A percentile compares a stretch with the other conserved stretches of the same genome.
Conservation (phyloP, 1,140 invertebrate species). For the Drosophila parabipectinata region DNA sequence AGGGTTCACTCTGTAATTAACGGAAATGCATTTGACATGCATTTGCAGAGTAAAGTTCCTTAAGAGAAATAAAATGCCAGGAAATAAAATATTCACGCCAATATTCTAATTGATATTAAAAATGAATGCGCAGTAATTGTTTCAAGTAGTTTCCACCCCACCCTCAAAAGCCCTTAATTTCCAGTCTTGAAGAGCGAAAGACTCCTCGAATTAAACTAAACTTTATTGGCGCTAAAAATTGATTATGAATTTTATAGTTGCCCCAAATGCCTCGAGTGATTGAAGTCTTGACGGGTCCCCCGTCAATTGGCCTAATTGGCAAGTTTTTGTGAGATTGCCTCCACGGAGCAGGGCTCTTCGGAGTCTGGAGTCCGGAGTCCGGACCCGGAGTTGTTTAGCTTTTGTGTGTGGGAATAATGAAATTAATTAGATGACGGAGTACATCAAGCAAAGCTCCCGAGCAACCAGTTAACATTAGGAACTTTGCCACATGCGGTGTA, state of each 20-base stretch:
- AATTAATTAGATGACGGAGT: slow-evolving; percentile 35
- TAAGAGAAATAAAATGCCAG: not conserved
- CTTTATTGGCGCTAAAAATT: slow-evolving; percentile 39
- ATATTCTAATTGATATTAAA: not conserved
- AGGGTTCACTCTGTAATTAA: not conserved
- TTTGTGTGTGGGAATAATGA: slow-evolving; percentile 26
- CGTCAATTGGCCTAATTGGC: slow-evolving; percentile 16
- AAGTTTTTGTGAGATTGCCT: slow-evolving; percentile 11
- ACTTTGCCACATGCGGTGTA: slow-evolving; percentile 48
- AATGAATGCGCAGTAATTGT: not conserved
- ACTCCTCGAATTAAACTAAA: slow-evolving; percentile 1
- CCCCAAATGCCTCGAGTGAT: slow-evolving; percentile 16
- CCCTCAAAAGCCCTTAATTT: not conserved
- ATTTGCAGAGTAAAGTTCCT: not conserved
- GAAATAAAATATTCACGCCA: not conserved
- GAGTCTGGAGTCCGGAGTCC: not conserved
- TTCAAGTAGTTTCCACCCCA: not conserved
- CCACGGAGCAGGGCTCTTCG: slow-evolving; percentile 1
- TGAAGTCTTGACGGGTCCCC: not conserved
- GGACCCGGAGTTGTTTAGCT: not conserved
- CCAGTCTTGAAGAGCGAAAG: not conserved
- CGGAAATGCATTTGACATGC: not conserved
- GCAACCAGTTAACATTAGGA: slow-evolving; percentile 46
- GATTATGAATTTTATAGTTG: slow-evolving; percentile 28
- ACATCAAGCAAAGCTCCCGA: slow-evolving; percentile 19